Percentiles rank a stretch among this genome's conserved stretches.
Evolutionary conservation across 2,113 vertebrate genomes (phyloP).

Genomic region (Taxidea taxus): DNA sequence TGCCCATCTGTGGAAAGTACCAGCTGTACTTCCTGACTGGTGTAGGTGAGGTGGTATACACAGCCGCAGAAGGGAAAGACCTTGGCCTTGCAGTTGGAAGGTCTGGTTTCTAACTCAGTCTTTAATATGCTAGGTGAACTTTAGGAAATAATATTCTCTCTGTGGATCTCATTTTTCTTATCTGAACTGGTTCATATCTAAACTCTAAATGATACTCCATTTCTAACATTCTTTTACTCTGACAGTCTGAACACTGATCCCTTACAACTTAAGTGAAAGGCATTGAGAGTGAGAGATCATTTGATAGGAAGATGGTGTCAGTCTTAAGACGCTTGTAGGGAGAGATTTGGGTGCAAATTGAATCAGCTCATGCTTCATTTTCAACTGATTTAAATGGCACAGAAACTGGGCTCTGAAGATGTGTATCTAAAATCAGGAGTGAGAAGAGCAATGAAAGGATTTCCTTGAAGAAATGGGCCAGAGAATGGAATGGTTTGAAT

Average conservation of each 20-base stretch:
- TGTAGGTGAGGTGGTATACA: neutral
- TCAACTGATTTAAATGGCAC: neutral
- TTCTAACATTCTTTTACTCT: neutral
- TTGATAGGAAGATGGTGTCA: neutral
- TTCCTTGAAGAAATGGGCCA: neutral
- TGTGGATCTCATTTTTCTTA: neutral
- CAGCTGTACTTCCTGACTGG: neutral
- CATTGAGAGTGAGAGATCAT: neutral
- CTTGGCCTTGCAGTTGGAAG: neutral
- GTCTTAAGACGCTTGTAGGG: neutral
- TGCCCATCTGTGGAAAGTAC: neutral
- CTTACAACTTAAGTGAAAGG: neutral
- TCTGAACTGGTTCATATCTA: neutral
- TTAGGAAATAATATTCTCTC: neutral
- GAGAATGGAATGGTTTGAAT: neutral
- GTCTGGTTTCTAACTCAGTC: neutral
- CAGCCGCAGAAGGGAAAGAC: neutral
- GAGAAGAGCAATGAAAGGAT: neutral
- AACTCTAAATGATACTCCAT: neutral
- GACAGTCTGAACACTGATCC: neutral
- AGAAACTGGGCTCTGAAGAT: neutral
- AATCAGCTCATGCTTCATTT: neutral
- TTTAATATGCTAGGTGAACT: neutral
- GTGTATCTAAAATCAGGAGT: neutral
- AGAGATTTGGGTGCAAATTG: neutral